Evolutionary conservation across 2,888 invertebrate genomes (phyloP).

Genomic region (Hyppa rectilinea): DNA sequence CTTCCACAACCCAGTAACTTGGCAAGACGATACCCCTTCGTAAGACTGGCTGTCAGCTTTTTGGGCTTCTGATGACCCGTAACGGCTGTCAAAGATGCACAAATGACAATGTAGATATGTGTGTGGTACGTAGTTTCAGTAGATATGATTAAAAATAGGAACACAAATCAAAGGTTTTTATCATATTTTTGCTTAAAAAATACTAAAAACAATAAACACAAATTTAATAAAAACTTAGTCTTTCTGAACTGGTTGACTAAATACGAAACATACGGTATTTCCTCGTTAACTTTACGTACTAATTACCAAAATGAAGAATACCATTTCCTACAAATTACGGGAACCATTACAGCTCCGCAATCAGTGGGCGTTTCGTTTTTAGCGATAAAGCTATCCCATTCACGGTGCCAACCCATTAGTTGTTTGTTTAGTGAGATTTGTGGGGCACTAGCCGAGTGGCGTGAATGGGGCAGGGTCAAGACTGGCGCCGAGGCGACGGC

Average conservation of each 20-base stretch:
- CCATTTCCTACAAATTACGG: conserved; percentile 45
- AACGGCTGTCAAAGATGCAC: no score
- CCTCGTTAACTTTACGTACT: conserved; percentile 20
- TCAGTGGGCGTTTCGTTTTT: conserved; percentile 55
- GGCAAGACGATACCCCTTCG: no score
- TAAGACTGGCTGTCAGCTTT: no score
- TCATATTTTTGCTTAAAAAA: not conserved
- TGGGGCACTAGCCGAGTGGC: conserved; percentile 47
- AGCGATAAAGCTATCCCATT: conserved; percentile 62
- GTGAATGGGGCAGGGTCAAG: conserved; percentile 63
- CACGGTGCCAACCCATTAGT: conserved; percentile 60
- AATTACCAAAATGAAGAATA: conserved; percentile 19
- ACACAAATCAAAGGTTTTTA: no score
- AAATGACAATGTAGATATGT: no score
- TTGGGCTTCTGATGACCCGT: no score
- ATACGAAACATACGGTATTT: not conserved
- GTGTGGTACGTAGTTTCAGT: no score
- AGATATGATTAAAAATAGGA: no score
- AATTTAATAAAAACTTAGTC: not conserved
- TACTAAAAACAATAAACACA: no score
- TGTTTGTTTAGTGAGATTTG: conserved; percentile 74
- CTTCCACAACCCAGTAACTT: no score
- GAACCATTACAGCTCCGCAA: conserved; percentile 51
- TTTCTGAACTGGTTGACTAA: not conserved
- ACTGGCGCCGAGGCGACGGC: conserved; percentile 66